phyloP scores from a whole-genome alignment of 2,797 vertebrate genomes.

The Spondyliosoma cantharus region DNA sequence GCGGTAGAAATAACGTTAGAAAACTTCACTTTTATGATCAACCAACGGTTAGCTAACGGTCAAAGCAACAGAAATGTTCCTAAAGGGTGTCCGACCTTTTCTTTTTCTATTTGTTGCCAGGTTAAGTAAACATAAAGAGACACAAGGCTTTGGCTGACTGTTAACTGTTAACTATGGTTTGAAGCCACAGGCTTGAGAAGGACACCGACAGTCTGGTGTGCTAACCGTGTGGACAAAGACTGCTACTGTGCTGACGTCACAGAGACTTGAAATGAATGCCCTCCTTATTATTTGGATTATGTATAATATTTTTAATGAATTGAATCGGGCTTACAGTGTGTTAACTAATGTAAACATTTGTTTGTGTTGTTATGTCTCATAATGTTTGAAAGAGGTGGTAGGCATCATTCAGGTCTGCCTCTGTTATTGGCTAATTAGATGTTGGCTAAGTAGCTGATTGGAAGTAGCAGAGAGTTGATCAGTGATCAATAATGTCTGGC shows the following conservation, averaged over 20 bases:
- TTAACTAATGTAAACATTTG: background rate
- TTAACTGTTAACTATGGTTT: background rate
- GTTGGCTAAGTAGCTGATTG: too few relatives aligned
- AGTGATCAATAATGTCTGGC: background rate
- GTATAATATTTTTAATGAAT: background rate
- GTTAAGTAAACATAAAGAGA: too few relatives aligned
- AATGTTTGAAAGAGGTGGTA: background rate
- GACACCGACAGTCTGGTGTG: too few relatives aligned
- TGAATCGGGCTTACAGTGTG: background rate
- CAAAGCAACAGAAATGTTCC: background rate
- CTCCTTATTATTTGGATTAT: background rate
- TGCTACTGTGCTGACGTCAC: too few relatives aligned
- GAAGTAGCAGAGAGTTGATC: background rate
- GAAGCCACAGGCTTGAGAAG: background rate
- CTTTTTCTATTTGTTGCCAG: too few relatives aligned
- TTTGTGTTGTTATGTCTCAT: background rate
- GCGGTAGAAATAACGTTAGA: constrained; percentile 1
- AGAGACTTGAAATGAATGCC: too few relatives aligned
- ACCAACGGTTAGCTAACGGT: background rate
- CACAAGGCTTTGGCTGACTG: background rate
- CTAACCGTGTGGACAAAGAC: too few relatives aligned
- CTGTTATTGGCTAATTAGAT: too few relatives aligned
- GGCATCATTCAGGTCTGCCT: too few relatives aligned
- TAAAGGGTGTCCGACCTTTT: too few relatives aligned
- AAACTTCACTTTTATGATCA: background rate